Base-by-base conservation (phyloP, 2,888 invertebrate genomes). In the Ormyrus labotus region DNA sequence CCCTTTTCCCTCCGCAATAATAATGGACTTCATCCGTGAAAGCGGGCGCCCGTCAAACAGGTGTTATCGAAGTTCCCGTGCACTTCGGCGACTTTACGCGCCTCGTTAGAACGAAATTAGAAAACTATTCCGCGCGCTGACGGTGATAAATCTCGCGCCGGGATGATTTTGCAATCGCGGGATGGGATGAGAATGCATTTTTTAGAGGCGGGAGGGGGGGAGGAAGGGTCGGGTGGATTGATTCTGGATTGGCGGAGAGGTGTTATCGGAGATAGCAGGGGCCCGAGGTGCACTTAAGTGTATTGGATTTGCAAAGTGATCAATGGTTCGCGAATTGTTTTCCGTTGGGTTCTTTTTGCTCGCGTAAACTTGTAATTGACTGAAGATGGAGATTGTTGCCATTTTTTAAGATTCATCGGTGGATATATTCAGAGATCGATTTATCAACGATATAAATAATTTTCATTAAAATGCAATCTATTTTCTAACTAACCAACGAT, bases 271-370 rank as follows among this genome's bases (percentile, higher is more conserved):
- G 53, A 45, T 3, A n/a, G 8, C 50, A 4, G 47, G 4, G n/a
- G 6, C 34, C 13, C 11, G 53, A 13, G 53, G 8, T 13, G 57
- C 65, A 67, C 74, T 74, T 48, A 67, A 8, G 45, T 34, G 48
- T 75, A 75, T 75, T 67, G 58, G 50, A 67, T 67, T 60, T 45
- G 45, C 11, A 48, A 65, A 50, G 57, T 74, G 73, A 74, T 65
- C 57, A 50, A 11, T 48, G 34, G 34, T 13, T n/a, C 13, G n/a
- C 19, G 9, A 9, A 60, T 60, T 19, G 34, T 19, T 63, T 34
- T 34, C 9, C 10, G 10, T 10, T 8, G 63, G 13, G 9, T 13
- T 57, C 6, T 57, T 53, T 13, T 11, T 6, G 13, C 13, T 5
- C 2, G 8, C 53, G n/a, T 13, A 57, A 13, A 57, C n/a, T 34